These are phyloP conservation scores for Artemia sinica DNA, from an alignment of 2,888 invertebrate genomes.

Conservation along the genomic window DNA sequence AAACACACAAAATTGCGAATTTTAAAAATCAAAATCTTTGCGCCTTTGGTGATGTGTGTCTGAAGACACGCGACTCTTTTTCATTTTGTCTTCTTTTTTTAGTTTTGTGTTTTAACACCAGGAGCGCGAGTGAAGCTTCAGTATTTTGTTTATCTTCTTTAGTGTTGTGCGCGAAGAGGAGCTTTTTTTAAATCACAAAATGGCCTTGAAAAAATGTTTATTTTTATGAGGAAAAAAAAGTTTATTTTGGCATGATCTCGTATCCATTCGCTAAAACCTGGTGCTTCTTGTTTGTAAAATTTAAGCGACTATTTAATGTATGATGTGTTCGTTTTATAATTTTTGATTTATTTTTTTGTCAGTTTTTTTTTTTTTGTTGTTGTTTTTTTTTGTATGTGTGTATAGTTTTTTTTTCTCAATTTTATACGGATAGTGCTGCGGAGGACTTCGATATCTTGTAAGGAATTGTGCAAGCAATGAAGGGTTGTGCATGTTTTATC, in stretches of 20 bases:
- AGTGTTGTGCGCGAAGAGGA: background rate
- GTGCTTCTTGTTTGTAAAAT: background rate
- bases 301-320: background rate
- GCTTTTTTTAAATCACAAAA: conserved; percentile 11
- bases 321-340: background rate
- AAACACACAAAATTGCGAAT: conserved; percentile 12
- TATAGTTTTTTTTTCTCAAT: too few species aligned
- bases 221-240: conserved; percentile 7
- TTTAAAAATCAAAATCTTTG: conserved; percentile 12
- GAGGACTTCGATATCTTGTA: too few species aligned
- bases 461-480: too few species aligned
- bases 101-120: too few species aligned
- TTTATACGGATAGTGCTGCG: too few species aligned
- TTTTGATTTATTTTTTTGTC: too few species aligned
- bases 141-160: too few species aligned
- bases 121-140: too few species aligned
- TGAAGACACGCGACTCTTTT: background rate
- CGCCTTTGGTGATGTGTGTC: conserved; percentile 7
- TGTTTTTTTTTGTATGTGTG: too few species aligned
- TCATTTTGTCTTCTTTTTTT: background rate
- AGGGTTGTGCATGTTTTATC: too few species aligned
- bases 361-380: too few species aligned
- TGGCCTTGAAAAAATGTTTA: conserved; percentile 12
- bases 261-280: background rate
- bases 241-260: conserved; percentile 14